Conservation (phyloP, 2,888 invertebrate genomes). For the Eristalis pertinax region DNA sequence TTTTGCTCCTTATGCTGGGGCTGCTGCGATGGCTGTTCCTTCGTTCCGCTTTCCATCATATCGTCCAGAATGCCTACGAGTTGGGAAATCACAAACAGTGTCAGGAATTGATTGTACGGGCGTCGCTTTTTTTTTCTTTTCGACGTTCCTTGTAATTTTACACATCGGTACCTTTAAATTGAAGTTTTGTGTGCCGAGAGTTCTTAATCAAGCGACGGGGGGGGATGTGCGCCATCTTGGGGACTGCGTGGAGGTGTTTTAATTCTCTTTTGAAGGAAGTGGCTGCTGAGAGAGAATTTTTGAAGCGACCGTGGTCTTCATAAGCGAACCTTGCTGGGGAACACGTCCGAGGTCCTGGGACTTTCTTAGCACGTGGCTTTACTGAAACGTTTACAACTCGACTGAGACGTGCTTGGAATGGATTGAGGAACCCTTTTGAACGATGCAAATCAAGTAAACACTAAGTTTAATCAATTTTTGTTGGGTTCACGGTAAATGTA, state of each 20-base stretch:
- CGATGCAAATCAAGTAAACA: too few species aligned
- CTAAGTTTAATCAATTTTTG: too few species aligned
- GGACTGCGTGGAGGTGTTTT: neutral
- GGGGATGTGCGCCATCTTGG: neutral
- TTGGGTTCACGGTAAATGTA: too few species aligned
- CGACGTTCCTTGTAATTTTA: slow-evolving; percentile 57
- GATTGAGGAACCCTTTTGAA: too few species aligned
- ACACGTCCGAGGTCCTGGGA: too few species aligned
- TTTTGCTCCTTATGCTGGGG: slow-evolving; percentile 7
- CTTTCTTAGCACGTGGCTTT: too few species aligned
- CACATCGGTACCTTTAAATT: slow-evolving; percentile 66
- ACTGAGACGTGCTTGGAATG: too few species aligned
- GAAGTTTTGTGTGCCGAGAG: slow-evolving; percentile 37
- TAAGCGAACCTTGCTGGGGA: too few species aligned
- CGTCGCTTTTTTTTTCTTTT: slow-evolving; percentile 19
- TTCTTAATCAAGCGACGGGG: slow-evolving; percentile 32
- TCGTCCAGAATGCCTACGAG: slow-evolving; percentile 27
- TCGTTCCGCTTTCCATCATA: slow-evolving; percentile 48
- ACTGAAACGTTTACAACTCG: too few species aligned
- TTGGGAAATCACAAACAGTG: slow-evolving; percentile 50
- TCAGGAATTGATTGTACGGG: slow-evolving; percentile 66
- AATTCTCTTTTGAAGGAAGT: neutral
- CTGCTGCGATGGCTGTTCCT: slow-evolving; percentile 22
- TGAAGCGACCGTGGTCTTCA: neutral
- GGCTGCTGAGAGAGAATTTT: neutral